Evolutionary conservation across 2,888 invertebrate species (phyloP), one percentile per base, ranked within the genome.

Genomic region (Tolmerus cingulatus): DNA sequence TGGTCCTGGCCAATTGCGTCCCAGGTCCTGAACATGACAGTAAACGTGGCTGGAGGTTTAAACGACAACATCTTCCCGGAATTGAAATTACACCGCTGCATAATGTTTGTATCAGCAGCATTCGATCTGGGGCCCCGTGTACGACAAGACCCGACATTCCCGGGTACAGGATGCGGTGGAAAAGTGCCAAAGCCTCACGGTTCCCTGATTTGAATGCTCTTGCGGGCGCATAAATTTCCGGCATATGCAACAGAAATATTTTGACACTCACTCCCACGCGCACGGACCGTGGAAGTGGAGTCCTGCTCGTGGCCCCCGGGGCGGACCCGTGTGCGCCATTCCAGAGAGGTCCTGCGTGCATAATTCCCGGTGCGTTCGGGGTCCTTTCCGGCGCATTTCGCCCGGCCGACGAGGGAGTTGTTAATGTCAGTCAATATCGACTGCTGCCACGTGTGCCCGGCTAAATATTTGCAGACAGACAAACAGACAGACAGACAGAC

Each of bases 161-260:
- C 84, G 12, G 16, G 40, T 40, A 74, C 74, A 84, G 84, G 40
- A n/a, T 74, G 84, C 84, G 40, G 74, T 84, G 84, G 84, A 84
- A 84, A 66, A 84, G 66, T 84, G 84, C 84, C 84, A 84, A 84
- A 84, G 84, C 74, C 84, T 84, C 84, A 84, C 66, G 84, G 84
- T 74, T 84, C 74, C 84, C 84, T 84, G 84, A 74, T 84, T 74
- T 74, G 57, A 57, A 84, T 57, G 84, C 84, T 81, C 66, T 66
- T 84, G 84, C 23, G 84, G 84, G 19, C 66, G 74, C 74, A 84
- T 84, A 84, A 84, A 84, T 84, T 84, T 74, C 23, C 14, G 74
- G 84, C 84, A 84, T 84, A 40, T 84, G 84, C 74, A 37, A 37
- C 84, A 84, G 84, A 74, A 84, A 74, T 84, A 84, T 84, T 84